These are phyloP conservation scores for Nysson spinosus DNA, from an alignment of 2,888 invertebrate species.

Conservation along the genomic window DNA sequence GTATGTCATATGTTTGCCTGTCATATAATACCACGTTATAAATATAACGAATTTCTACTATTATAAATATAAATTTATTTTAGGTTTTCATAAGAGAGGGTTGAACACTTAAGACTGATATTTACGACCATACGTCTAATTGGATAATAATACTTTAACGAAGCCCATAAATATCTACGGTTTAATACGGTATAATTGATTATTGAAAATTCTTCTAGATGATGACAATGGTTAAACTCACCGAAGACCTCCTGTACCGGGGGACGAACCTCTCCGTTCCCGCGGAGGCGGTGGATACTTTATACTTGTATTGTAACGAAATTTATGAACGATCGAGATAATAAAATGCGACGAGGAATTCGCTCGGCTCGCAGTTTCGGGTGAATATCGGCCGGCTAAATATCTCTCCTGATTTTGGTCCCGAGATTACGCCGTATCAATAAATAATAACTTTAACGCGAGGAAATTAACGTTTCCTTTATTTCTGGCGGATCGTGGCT, in stretches of 20 bases:
- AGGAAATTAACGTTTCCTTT: conserved; percentile 46
- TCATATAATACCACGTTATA: too few species aligned
- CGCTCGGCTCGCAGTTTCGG: conserved; percentile 51
- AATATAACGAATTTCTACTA: too few species aligned
- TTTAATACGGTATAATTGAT: conserved; percentile 38
- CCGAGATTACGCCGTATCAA: conserved; percentile 63
- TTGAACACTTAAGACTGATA: too few species aligned
- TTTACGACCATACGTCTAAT: too few species aligned
- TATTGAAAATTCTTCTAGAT: conserved; percentile 34
- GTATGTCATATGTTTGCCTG: too few species aligned
- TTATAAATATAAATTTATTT: too few species aligned
- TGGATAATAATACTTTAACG: too few species aligned
- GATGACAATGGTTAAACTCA: conserved; percentile 46
- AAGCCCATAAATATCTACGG: conserved; percentile 29
- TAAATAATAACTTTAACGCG: conserved; percentile 62
- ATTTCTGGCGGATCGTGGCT: conserved; percentile 20
- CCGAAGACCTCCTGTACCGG: conserved; percentile 21
- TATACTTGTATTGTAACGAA: conserved; percentile 68
- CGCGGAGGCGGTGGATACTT: conserved; percentile 64
- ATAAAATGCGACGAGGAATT: conserved; percentile 68
- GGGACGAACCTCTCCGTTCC: conserved; percentile 38
- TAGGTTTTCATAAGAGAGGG: too few species aligned
- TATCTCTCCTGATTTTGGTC: conserved; percentile 54
- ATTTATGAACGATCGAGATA: conserved; percentile 74
- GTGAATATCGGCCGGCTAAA: conserved; percentile 60